Conservation (phyloP, 2,113 vertebrate species). For the Upupa epops region DNA sequence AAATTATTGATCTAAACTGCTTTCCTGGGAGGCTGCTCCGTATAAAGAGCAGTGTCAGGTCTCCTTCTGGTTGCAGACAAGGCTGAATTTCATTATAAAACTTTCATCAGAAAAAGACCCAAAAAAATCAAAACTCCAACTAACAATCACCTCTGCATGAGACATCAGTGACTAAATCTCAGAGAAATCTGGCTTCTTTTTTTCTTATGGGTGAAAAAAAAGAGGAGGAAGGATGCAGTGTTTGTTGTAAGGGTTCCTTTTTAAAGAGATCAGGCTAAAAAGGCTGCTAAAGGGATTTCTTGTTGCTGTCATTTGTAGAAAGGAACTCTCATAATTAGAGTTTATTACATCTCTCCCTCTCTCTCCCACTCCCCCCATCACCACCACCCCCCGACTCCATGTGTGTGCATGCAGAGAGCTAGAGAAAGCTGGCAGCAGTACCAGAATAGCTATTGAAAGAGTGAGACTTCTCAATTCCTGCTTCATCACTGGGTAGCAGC, state of each 20-base stretch:
- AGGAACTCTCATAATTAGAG: conserved; percentile 18
- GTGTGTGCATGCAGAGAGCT: not conserved
- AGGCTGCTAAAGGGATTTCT: not conserved
- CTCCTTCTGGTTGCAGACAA: conserved; percentile 23
- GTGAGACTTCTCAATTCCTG: conserved; percentile 15
- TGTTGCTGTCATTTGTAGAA: not conserved
- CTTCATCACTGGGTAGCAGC: conserved; percentile 10
- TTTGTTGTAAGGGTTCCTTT: not conserved
- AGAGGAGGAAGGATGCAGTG: not conserved
- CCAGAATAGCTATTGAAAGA: conserved; percentile 34
- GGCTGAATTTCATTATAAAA: conserved; percentile 44
- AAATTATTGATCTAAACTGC: conserved; percentile 27
- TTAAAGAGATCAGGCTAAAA: not conserved
- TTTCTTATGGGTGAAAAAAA: not conserved
- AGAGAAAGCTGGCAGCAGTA: conserved; percentile 9
- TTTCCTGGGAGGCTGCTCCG: not conserved
- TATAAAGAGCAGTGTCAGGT: not conserved
- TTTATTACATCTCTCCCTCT: not conserved
- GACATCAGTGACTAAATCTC: conserved; percentile 21
- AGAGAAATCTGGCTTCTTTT: not conserved
- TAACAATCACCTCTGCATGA: not conserved
- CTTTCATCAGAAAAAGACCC: conserved; percentile 13
- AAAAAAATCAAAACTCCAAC: not conserved
- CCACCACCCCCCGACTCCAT: accelerated
- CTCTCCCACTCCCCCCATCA: not conserved